Base-by-base conservation (phyloP, 2,888 invertebrate species). In the Pollenia labialis region DNA sequence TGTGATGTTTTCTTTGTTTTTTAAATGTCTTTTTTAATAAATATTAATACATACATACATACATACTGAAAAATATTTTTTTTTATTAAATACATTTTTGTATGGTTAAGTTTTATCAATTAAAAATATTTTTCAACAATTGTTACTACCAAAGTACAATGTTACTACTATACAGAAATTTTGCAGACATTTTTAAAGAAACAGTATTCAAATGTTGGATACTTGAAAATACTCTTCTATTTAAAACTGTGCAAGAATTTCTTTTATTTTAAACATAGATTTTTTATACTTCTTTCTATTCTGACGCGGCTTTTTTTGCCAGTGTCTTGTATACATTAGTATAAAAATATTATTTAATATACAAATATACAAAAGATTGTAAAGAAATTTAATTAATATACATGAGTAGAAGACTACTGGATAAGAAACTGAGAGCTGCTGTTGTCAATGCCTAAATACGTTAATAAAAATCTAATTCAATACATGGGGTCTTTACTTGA, bases 1-100 rank as follows among this genome's bases (percentile, higher is more conserved):
- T 80, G 56, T 80, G 54, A 80, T 74, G 84, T 62, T 60, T 58
- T 60, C 16, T 60, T 79, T 44, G 2, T 85, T 88, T 81, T 85
- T 81, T 74, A 82, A 50, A 12, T 18, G 48, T 54, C 4, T 12
- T 16, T 71, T 56, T 56, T 23, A 23, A 32, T 68, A 58, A 74
- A 46, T 32, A 32, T 32, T 6, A 32, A 48, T 48, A 48, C 48
- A 14, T 32, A 72, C 23, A 32, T 32, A 4, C 2, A 48, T 48
- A 48, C 48, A 14, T 32, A 72, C 23, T 46, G 18, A 46, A 72
- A 56, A 23, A 72, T 56, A 72, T 44, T 56, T 71, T 16, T 68
- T 48, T 72, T 32, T 48, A 42, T n/a, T 42, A 42, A 62, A 42
- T 72, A 23, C 40, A 58, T 58, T 58, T 32, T n/a, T 62, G 16